Evolutionary conservation across 2,113 vertebrate species (phyloP), one percentile per base, ranked within the genome.

Genomic region (Sigmodon hispidus): DNA sequence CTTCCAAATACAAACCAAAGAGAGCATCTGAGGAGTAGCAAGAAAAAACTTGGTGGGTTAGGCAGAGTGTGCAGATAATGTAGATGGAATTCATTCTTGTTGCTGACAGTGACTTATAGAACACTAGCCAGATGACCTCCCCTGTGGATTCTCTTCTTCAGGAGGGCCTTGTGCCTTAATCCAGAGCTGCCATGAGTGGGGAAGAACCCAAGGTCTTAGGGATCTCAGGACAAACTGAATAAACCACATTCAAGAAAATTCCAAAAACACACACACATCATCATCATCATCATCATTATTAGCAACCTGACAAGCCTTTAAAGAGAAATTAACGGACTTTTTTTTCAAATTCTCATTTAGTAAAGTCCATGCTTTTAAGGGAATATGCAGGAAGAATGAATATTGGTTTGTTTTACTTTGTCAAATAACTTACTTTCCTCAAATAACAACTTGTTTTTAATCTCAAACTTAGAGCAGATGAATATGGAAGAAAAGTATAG

Each of bases 321-420:
- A 59, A 89, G 75, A 92, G 45, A 95, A 96, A 75, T 3, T 92
- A 96, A 63, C 77, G 76, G 79, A 65, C 12, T 26, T 36, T 80
- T 89, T 85, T 93, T 73, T 31, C 63, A 86, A 63, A 86, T 87
- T 89, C 72, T 67, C 55, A 40, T 84, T 95, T 92, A 57, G 4
- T 29, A 26, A 87, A 91, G 36, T 90, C 36, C 40, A 1, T 70
- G 40, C 85, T 90, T 80, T 43, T 50, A 70, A 77, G n/a, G 40
- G 7, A 10, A 84, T 91, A 45, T 36, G 50, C 63, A 48, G 24
- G 29, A 94, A 86, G 63, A 69, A 4, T 45, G 40, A 22, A 36
- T 90, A 48, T 34, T 61, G 40, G 26, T 67, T 94, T 81, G 36
- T 91, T 76, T 95, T 70, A 92, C 92, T 95, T 93, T 65, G 80